These are phyloP conservation scores for Augochlora pura DNA, from an alignment of 1,140 invertebrate species.

Conservation along the genomic window DNA sequence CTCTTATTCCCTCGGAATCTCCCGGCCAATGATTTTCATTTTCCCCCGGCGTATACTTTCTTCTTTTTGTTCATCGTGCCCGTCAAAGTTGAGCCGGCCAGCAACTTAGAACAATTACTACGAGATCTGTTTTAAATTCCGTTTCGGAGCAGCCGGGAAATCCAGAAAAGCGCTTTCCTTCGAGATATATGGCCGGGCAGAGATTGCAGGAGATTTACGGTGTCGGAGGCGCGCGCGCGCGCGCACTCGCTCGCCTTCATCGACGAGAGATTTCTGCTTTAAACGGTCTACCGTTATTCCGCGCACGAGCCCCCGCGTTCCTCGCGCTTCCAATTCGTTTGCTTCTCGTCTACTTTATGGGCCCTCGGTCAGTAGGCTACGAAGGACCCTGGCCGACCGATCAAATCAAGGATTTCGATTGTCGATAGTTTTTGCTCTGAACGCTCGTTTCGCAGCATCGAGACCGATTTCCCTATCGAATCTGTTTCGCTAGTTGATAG, in stretches of 20 bases:
- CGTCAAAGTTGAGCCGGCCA: conserved; percentile 10
- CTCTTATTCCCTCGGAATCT: background rate
- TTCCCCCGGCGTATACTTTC: background rate
- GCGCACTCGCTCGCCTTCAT: too few relatives aligned
- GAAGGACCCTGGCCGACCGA: too few relatives aligned
- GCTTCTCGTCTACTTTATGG: background rate
- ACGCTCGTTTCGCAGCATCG: too few relatives aligned
- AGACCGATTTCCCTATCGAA: too few relatives aligned
- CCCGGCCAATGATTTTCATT: background rate
- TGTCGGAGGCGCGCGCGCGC: conserved; percentile 16
- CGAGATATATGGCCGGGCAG: conserved; percentile 51
- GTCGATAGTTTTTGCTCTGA: too few relatives aligned
- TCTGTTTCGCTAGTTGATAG: too few relatives aligned
- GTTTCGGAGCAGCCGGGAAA: conserved; percentile 33
- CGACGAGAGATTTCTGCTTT: conserved; percentile 32
- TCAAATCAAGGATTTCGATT: too few relatives aligned
- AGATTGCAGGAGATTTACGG: conserved; percentile 53
- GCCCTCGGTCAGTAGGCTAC: background rate
- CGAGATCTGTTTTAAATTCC: conserved; percentile 60
- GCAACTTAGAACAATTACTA: conserved; percentile 42
- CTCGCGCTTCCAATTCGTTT: too few relatives aligned
- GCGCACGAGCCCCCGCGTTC: background rate
- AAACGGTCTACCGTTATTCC: conserved; percentile 33
- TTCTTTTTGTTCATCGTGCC: background rate
- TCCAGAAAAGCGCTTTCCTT: conserved; percentile 35